Base-by-base conservation (phyloP, 2,797 vertebrate genomes). In the Sarcophilus harrisii region DNA sequence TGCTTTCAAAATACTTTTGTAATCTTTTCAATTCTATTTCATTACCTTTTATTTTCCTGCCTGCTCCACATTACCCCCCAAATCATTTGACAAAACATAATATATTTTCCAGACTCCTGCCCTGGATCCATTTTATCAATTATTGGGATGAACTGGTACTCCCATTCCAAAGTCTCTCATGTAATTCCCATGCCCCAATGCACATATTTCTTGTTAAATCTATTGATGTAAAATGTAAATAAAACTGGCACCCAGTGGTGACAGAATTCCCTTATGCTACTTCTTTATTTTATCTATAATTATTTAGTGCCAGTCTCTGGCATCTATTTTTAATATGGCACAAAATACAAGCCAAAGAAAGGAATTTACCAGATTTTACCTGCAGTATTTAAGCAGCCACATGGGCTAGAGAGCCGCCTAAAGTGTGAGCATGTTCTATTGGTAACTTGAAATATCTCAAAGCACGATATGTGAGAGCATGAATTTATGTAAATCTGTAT, bases 391-490 rank as follows among this genome's bases (percentile, higher is more conserved):
- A 29, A 24, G 24, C 8, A 57, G 21, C 32, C 73, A 60, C 2
- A 0, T 32, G 60, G 57, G 10, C 62, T 45, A 1, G 1, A n/a
- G 58, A 52, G 0, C 6, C 14, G 24, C 32, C 73, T 57, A 1
- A 14, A 16, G 21, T 13, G 29, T 16, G 13, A 60, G 21, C 38
- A 13, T 0, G 12, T 92, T 45, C 55, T 3, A 0, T 0, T n/a
- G 0, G 38, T 21, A 29, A 5, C 27, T 58, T 3, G 14, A 38
- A 2, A 29, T 2, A 1, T 9, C 57, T 21, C n/a, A 8, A 8
- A 94, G 57, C 12, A 0, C 6, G 30, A 5, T n/a, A 30, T 13
- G 45, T 89, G 38, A 28, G 24, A 30, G 12, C 1, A 4, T 38
- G n/a, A 29, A 18, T 38, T 58, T 38, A 54, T 18, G 1, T 6